Percentiles rank a stretch among this genome's conserved stretches.
phyloP scores from a whole-genome alignment of 1,140 invertebrate genomes.

The Aporrectodea caliginosa region DNA sequence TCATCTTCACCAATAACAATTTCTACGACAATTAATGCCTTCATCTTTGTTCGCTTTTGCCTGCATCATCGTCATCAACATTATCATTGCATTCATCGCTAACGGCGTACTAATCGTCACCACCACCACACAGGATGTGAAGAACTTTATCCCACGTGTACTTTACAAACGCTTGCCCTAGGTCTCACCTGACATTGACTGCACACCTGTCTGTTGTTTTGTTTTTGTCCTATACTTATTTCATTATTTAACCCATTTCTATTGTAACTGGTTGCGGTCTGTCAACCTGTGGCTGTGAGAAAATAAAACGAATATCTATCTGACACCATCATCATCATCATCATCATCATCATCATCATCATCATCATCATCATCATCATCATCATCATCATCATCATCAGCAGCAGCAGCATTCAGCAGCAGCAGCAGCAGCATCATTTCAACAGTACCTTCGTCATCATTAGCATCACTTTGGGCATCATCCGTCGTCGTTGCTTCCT shows the following conservation, averaged over 20 bases:
- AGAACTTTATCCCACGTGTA: too few relatives aligned
- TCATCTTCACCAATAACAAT: not conserved
- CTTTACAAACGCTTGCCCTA: too few relatives aligned
- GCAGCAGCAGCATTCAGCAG: not conserved
- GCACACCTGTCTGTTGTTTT: too few relatives aligned
- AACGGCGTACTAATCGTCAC: not conserved
- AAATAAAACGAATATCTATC: too few relatives aligned
- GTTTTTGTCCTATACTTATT: too few relatives aligned
- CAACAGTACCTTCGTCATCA: not conserved
- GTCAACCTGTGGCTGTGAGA: too few relatives aligned
- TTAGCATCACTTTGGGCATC: not conserved
- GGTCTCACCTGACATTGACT: too few relatives aligned
- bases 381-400: not conserved
- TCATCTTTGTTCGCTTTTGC: not conserved
- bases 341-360: not conserved
- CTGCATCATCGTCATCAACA: not conserved
- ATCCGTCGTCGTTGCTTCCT: too few relatives aligned
- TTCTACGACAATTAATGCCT: not conserved
- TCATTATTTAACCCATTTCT: too few relatives aligned
- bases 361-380: not conserved
- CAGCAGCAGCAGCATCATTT: slow-evolving; percentile 1
- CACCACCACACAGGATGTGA: too few relatives aligned
- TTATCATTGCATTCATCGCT: not conserved
- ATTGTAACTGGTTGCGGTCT: too few relatives aligned
- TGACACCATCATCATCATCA: too few relatives aligned